Base-by-base conservation (phyloP, 2,797 vertebrate genomes). In the Dromococcyx pavoninus region DNA sequence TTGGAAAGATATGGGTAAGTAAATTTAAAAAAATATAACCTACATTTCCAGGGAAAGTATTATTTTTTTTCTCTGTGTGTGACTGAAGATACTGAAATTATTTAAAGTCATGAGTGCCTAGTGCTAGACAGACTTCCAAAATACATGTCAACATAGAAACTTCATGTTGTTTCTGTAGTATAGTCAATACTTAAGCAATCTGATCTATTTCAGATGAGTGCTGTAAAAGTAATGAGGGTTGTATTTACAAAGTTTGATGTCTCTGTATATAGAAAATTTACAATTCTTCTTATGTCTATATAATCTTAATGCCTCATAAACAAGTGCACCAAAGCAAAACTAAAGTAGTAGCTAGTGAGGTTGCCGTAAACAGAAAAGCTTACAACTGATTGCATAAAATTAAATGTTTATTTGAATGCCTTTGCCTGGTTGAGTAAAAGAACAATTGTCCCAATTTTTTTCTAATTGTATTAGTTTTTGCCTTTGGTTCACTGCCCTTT, bases 331-430 rank as follows among this genome's bases (percentile, higher is more conserved):
- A 50, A 54, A 89, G 57, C 50, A 79, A 92, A 92, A 83, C 24
- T 60, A 89, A 86, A 80, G 80, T 86, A 87, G 57, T 71, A 91
- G 51, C n/a, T 92, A 48, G 33, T 1, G 2, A 76, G n/a, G 15
- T 66, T 93, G 32, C 48, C 77, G 56, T 77, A 91, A 83, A 75
- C 32, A 89, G 79, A 83, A 56, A 70, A 85, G 33, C 32, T 92
- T 81, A 57, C 35, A 56, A 62, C 23, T 70, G 39, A 89, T 92
- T 76, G 62, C 51, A 58, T 88, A 89, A 89, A 92, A 94, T 92
- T 89, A 88, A 80, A 61, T 84, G 50, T 91, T 93, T 79, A 92
- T 91, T 73, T 94, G 64, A 89, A 85, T 57, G n/a, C 17, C 86
- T 95, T 96, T 79, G 9, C 67, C 60, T 83, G 51, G 33, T 76